Evolutionary conservation across 1,140 invertebrate genomes (phyloP), one percentile per base, ranked within the genome.

Genomic region (Achatina immaculata): DNA sequence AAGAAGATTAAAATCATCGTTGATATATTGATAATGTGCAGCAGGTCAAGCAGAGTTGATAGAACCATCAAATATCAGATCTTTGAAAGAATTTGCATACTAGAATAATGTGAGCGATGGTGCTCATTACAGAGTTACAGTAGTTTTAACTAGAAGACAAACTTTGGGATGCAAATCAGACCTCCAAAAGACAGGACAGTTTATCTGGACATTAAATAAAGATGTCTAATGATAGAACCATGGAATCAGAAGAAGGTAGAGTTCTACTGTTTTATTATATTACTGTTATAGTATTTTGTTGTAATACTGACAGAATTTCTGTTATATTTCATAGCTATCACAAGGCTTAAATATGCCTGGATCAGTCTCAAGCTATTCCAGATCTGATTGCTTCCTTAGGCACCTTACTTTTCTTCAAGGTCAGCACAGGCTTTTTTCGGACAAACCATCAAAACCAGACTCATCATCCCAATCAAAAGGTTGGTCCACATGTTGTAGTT

Each of bases 391-490:
- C n/a, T 42, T 69, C 16, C 36, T 69, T 28, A 69, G 68, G n/a
- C 68, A 69, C 21, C 42, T 69, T 24, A 24, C 68, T 7, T 40
- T n/a, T 42, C 21, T 69, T 19, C 36, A 40, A 42, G 24, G 7
- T 42, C 68, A 69, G 40, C 36, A 40, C 36, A 69, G 68, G 24
- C 31, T 42, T 6, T 69, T 69, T 69, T 69, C 68, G 0, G 68
- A 69, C n/a, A 69, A 69, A 69, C 68, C 36, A 42, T 28, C 68
- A 69, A 69, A 69, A 28, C n/a, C 68, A 42, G 68, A 69, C n/a
- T 19, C 68, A 40, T 21, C 38, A 40, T 38, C 36, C 2, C 68
- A 3, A 40, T 19, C 68, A 24, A 69, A 69, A 69, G 68, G 68
- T 69, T 43, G 21, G 68, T 34, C 21, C n/a, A n/a, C n/a, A n/a